Evolutionary conservation across 1,140 invertebrate genomes (phyloP).

Genomic region (Pinna nobilis): DNA sequence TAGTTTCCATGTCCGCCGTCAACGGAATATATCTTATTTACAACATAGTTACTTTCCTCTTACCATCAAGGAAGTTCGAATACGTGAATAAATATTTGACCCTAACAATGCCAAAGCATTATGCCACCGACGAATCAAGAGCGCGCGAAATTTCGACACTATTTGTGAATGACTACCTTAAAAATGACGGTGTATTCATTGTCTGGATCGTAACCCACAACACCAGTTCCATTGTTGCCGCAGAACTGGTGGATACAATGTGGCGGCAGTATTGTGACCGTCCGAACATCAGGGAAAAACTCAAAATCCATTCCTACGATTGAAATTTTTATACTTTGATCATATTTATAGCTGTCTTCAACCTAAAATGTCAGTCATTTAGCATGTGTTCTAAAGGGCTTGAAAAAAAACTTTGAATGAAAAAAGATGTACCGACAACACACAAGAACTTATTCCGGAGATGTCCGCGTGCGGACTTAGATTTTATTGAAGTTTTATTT

Average conservation of each 20-base stretch:
- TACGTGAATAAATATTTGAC: constrained; percentile 47
- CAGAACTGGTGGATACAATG: constrained; percentile 49
- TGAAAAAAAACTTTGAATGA: no score
- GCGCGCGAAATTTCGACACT: constrained; percentile 15
- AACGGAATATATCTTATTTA: constrained; percentile 30
- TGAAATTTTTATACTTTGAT: background rate
- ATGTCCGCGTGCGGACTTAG: no score
- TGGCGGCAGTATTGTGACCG: constrained; percentile 51
- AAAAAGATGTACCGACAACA: no score
- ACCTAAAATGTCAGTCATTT: no score
- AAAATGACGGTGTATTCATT: constrained; percentile 57
- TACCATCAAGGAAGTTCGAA: constrained; percentile 33
- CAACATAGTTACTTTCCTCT: constrained; percentile 26
- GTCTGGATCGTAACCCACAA: constrained; percentile 53
- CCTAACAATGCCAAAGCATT: background rate
- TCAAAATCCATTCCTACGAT: background rate
- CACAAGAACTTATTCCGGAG: no score
- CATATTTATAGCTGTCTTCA: no score
- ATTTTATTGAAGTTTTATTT: no score
- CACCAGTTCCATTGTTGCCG: constrained; percentile 48
- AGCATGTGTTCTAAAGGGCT: no score
- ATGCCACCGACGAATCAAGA: background rate
- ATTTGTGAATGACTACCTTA: constrained; percentile 55
- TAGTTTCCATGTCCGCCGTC: constrained; percentile 64
- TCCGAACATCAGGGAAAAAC: constrained; percentile 4